Base-by-base conservation (phyloP, 2,113 vertebrate genomes). In the Megaptera novaeangliae region DNA sequence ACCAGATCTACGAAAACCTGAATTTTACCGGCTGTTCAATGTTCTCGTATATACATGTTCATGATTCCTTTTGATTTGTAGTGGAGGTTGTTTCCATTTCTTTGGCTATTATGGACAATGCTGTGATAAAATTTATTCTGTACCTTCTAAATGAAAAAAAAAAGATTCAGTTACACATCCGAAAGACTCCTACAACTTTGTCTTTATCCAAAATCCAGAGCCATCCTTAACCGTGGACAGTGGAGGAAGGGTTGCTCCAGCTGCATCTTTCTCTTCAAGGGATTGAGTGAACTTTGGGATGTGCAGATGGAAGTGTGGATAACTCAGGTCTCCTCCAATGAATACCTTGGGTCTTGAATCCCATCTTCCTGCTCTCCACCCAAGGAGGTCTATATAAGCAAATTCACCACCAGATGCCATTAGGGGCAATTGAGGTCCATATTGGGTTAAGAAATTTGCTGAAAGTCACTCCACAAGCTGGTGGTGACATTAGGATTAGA, bases 241-340 rank as follows among this genome's bases (percentile, higher is more conserved):
- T 0, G 1, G 6, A 10, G 34, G 13, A 36, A 29, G 25, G 25
- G 25, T 3, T n/a, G 6, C 20, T 27, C 36, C 13, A 14, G 2
- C n/a, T 13, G 3, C 1, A 1, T 36, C 34, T 71, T 10, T 21
- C 57, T 93, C 72, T 34, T 41, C 0, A 9, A 49, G 23, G 5
- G 3, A 9, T 4, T 8, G n/a, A 31, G 31, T 20, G 41, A 64
- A 49, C n/a, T 55, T 10, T 15, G 71, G 86, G 52, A 14, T 11
- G 1, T 2, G 3, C 21, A 10, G 34, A 4, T 66, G 34, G 52
- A 85, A 13, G 27, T 20, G 5, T 18, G 34, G 27, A 23, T 25
- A 17, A 66, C 39, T 75, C 44, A 4, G 20, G 1, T 5, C 6
- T 8, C 39, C 23, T 72, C 31, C 66, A 55, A 8, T 36, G 39